Percentiles rank a stretch among this genome's conserved stretches.
Conservation (phyloP, 2,888 invertebrate species). For the Erebia aethiops region DNA sequence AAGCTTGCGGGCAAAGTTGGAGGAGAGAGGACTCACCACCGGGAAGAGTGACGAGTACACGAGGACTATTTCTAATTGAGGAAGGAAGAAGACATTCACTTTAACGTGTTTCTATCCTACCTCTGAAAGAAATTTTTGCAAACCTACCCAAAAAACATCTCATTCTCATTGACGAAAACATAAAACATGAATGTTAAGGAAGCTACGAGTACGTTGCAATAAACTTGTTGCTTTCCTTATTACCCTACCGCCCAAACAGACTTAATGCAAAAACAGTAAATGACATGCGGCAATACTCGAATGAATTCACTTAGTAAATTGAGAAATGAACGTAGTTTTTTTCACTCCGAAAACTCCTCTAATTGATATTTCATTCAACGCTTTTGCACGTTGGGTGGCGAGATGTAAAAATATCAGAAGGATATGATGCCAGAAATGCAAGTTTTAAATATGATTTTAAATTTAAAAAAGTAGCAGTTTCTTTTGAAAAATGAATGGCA, state of each 20-base stretch:
- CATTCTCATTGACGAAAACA: neutral
- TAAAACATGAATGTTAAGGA: constrained; percentile 19
- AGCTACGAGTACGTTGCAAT: constrained; percentile 52
- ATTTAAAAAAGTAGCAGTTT: constrained; percentile 38
- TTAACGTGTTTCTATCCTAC: no score
- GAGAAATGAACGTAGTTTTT: constrained; percentile 75
- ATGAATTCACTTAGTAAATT: constrained; percentile 76
- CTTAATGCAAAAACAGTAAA: constrained; percentile 75
- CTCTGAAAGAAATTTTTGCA: no score
- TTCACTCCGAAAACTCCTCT: constrained; percentile 68
- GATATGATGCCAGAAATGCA: constrained; percentile 64
- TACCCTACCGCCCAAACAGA: constrained; percentile 78
- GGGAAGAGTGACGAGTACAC: no score
- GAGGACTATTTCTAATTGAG: no score
- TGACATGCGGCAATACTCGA: constrained; percentile 72
- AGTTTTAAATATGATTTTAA: constrained; percentile 57
- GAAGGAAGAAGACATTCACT: no score
- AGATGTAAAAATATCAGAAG: constrained; percentile 67
- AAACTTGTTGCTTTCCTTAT: constrained; percentile 75
- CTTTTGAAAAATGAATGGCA: neutral
- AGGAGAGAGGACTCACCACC: no score
- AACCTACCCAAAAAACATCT: no score
- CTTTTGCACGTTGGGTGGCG: constrained; percentile 76
- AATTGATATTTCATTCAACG: constrained; percentile 81
- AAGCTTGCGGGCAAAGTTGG: no score